Conservation (phyloP, 2,888 invertebrate genomes). For the Drosophila macrospina region DNA sequence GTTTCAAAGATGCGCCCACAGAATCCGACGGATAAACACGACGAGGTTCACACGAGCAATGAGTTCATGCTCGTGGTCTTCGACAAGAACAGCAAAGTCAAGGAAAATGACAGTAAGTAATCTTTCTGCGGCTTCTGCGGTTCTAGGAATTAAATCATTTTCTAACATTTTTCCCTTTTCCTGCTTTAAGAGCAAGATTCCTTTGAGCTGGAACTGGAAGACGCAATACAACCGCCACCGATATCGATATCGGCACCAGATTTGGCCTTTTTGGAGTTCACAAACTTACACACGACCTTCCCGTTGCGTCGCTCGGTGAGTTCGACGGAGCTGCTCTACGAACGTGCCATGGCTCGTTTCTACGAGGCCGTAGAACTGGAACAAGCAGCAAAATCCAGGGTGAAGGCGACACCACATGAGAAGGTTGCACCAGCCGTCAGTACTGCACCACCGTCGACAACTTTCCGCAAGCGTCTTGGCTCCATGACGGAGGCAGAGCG, state of each 20-base stretch:
- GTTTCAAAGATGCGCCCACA: constrained; percentile 43
- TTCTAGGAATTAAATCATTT: background rate
- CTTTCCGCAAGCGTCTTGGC: constrained; percentile 86
- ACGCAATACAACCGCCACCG: constrained; percentile 91
- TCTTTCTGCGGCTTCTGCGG: background rate
- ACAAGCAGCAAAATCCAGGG: constrained; percentile 86
- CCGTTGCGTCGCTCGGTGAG: constrained; percentile 90
- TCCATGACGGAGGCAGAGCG: constrained; percentile 86
- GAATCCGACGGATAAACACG: constrained; percentile 81
- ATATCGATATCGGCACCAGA: constrained; percentile 94
- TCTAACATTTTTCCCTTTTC: constrained; percentile 1
- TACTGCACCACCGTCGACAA: constrained; percentile 38
- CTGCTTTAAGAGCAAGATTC: constrained; percentile 86
- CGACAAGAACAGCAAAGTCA: constrained; percentile 87
- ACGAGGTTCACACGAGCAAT: constrained; percentile 88
- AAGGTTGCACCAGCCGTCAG: constrained; percentile 30
- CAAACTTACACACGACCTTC: constrained; percentile 85
- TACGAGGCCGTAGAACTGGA: constrained; percentile 92
- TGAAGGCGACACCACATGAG: constrained; percentile 60
- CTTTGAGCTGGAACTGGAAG: constrained; percentile 88
- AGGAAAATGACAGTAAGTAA: constrained; percentile 86
- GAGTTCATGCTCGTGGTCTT: constrained; percentile 92
- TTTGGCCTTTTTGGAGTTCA: constrained; percentile 88
- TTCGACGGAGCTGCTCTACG: constrained; percentile 93
- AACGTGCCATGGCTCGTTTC: constrained; percentile 92